Conservation (phyloP, 2,888 invertebrate species). For the Conistra vaccinii region DNA sequence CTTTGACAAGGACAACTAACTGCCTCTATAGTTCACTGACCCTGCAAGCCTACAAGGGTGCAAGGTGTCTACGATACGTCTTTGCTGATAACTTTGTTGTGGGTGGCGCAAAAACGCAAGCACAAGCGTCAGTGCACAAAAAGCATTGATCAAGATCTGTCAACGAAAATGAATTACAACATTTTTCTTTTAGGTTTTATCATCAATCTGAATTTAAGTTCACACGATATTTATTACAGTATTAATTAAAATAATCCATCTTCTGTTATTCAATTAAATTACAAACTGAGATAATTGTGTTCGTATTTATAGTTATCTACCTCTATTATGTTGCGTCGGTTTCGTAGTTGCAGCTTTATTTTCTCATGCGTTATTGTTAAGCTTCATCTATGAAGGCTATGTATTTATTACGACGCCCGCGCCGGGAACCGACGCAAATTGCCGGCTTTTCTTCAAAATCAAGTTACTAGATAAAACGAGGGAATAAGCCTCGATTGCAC, state of each 20-base stretch:
- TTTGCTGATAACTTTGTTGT: neutral
- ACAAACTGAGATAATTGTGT: neutral
- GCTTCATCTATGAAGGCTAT: slow-evolving; percentile 19
- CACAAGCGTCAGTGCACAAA: neutral
- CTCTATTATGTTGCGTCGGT: neutral
- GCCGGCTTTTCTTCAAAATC: slow-evolving; percentile 48
- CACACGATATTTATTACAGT: neutral
- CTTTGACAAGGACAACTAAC: neutral
- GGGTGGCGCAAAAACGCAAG: neutral
- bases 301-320: neutral
- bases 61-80: neutral
- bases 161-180: neutral
- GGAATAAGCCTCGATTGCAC: slow-evolving; percentile 29
- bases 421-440: slow-evolving; percentile 33
- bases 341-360: neutral
- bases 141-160: slow-evolving; percentile 6
- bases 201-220: slow-evolving; percentile 19
- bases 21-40: neutral
- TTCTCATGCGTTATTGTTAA: slow-evolving; percentile 3
- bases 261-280: slow-evolving; percentile 10
- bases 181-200: neutral
- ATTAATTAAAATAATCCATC: slow-evolving; percentile 13
- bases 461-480: slow-evolving; percentile 28
- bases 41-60: neutral
- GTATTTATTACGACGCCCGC: slow-evolving; percentile 24